Evolutionary conservation across 2,888 invertebrate genomes (phyloP).

Genomic region (Apomyelois bistriatella): DNA sequence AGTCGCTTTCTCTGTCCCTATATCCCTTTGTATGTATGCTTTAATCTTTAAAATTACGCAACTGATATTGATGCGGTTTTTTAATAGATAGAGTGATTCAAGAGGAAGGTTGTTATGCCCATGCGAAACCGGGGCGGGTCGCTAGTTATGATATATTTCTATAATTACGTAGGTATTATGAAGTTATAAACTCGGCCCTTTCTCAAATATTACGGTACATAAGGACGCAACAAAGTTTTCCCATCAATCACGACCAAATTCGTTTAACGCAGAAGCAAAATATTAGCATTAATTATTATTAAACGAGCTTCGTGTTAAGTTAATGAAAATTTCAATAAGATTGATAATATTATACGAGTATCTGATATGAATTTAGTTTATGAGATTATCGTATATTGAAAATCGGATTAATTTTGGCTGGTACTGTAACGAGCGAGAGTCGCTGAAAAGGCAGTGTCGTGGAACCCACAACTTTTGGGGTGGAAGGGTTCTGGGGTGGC

Average conservation of each 20-base stretch:
- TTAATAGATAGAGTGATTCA: too few species aligned
- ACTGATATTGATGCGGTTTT: too few species aligned
- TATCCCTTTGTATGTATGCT: too few species aligned
- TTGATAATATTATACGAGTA: background rate
- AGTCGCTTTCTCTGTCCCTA: too few species aligned
- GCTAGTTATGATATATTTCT: too few species aligned
- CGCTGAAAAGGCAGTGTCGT: too few species aligned
- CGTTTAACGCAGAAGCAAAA: conserved; percentile 6
- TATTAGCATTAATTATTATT: conserved; percentile 1
- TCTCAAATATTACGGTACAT: background rate
- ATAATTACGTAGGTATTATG: background rate
- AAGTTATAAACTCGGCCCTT: background rate
- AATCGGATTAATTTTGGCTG: background rate
- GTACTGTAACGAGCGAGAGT: too few species aligned
- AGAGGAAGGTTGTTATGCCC: too few species aligned
- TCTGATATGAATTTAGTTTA: background rate
- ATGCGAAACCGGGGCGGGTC: too few species aligned
- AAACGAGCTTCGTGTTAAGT: background rate
- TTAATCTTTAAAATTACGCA: too few species aligned
- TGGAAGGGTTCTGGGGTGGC: too few species aligned
- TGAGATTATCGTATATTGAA: background rate
- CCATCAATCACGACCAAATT: conserved; percentile 8
- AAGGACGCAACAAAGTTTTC: conserved; percentile 6
- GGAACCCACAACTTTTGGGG: too few species aligned
- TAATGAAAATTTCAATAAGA: background rate